Base-by-base conservation (phyloP, 1,140 invertebrate genomes). In the Neoseiulus cucumeris region DNA sequence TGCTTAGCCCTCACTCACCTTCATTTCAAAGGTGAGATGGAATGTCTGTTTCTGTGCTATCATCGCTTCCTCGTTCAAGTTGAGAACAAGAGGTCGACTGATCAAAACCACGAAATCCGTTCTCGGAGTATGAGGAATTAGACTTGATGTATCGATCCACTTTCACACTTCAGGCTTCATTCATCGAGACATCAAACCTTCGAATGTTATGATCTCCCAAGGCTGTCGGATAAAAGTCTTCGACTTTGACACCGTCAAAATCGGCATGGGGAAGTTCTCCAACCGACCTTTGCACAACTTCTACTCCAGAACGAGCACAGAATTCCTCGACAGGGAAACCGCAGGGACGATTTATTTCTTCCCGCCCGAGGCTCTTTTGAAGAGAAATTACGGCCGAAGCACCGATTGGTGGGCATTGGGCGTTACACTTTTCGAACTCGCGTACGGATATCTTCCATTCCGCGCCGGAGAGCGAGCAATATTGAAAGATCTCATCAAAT, bases 361-460 rank as follows among this genome's bases (percentile, higher is more conserved):
- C 42, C 81, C 81, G 7, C 82, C 82, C 2, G 82, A 83, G 73
- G 79, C 83, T 29, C 69, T 79, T 6, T 70, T 73, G 45, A 79
- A 78, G 68, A 72, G 77, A 71, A 72, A 81, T 0, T 85, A 85
- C 72, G 82, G 82, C 68, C 76, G 78, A 66, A 78, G 81, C 4
- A 84, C 86, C 33, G 84, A 85, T 72, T 85, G 84, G 84, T 85
- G 84, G 84, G 83, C 82, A 68, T 71, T 85, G 42, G 84, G 84
- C n/a, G 80, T 81, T 25, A 83, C 85, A 1, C 72, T 85, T 0
- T 85, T 82, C 74, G 84, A 85, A 74, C 85, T 85, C 82, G 71
- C 84, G 45, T 83, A 80, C 73, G 82, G 82, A 14, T 33, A 33
- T 17, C 51, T 59, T 4, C 51, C 51, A 20, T 59, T 59, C 22